A percentile compares a stretch with the other conserved stretches of the same genome.
Conservation (phyloP, 2,113 vertebrate genomes). For the Crotalus horridus region DNA sequence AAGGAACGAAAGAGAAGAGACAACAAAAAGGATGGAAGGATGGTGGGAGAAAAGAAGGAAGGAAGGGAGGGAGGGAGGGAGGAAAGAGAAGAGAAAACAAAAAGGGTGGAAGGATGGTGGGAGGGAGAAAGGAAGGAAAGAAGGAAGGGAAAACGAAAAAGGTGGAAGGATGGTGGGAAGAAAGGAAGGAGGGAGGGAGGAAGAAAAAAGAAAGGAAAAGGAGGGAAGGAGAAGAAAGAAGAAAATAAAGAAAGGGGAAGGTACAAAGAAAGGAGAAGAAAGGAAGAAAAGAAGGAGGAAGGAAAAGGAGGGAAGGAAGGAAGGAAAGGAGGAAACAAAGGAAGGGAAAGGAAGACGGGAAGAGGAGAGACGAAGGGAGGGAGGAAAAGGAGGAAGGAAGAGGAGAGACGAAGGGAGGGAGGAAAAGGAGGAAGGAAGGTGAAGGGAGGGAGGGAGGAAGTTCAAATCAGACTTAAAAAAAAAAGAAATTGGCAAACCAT, state of each 20-base stretch:
- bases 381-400: neutral
- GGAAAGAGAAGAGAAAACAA: too few species aligned
- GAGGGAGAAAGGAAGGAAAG: neutral
- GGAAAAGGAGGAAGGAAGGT: neutral
- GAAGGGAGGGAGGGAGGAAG: neutral
- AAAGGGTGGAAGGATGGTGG: neutral
- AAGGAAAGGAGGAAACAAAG: too few species aligned
- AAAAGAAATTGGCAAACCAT: constrained; percentile 52
- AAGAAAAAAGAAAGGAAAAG: neutral
- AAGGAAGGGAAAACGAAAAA: neutral
- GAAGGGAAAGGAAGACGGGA: neutral
- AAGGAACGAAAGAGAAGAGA: neutral
- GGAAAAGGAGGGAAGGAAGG: constrained; percentile 6
- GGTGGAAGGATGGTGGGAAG: too few species aligned
- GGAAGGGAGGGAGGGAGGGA: neutral
- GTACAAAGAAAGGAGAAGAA: neutral
- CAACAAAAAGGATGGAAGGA: too few species aligned
- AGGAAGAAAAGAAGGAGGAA: constrained; percentile 60
- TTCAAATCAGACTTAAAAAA: constrained; percentile 32
- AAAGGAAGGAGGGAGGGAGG: constrained; percentile 16
- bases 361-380: neutral
- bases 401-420: constrained; percentile 10
- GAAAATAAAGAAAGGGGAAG: neutral
- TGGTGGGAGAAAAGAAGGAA: neutral
- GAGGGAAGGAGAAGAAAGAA: neutral